Evolutionary conservation across 1,140 invertebrate species (phyloP).

Genomic region (Drosophila arizonae): DNA sequence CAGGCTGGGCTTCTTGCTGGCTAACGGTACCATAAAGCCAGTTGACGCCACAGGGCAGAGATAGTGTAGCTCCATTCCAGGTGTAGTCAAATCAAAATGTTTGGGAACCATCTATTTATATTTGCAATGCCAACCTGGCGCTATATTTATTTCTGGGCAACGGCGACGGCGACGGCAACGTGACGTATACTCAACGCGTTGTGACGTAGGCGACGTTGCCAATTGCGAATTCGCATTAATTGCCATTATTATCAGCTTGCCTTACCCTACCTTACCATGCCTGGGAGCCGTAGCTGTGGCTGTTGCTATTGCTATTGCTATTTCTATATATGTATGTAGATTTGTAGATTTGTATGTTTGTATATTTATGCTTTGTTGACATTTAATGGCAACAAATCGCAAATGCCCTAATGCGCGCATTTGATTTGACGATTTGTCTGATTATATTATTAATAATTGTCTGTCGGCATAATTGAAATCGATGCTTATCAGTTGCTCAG

Average conservation of each 20-base stretch:
- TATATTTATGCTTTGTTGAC: slow-evolving; percentile 13
- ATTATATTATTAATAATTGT: slow-evolving; percentile 47
- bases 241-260: slow-evolving; percentile 49
- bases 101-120: slow-evolving; percentile 26
- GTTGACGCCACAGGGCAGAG: slow-evolving; percentile 20
- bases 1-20: background rate
- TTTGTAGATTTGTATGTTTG: no score
- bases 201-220: slow-evolving; percentile 55
- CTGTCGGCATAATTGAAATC: slow-evolving; percentile 36
- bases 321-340: background rate
- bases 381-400: slow-evolving; percentile 55
- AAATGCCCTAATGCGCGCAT: slow-evolving; percentile 37
- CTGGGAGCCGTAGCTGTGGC: background rate
- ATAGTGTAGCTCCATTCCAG: background rate
- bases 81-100: background rate
- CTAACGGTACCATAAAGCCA: slow-evolving; percentile 25
- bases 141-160: slow-evolving; percentile 30
- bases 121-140: slow-evolving; percentile 19
- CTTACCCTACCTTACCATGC: background rate
- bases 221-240: slow-evolving; percentile 65
- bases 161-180: background rate
- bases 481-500: slow-evolving; percentile 36
- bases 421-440: slow-evolving; percentile 32
- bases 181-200: slow-evolving; percentile 63
- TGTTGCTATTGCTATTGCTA: background rate